These are phyloP conservation scores for Ptyas mucosa DNA, from an alignment of 2,113 vertebrate genomes.

Conservation along the genomic window DNA sequence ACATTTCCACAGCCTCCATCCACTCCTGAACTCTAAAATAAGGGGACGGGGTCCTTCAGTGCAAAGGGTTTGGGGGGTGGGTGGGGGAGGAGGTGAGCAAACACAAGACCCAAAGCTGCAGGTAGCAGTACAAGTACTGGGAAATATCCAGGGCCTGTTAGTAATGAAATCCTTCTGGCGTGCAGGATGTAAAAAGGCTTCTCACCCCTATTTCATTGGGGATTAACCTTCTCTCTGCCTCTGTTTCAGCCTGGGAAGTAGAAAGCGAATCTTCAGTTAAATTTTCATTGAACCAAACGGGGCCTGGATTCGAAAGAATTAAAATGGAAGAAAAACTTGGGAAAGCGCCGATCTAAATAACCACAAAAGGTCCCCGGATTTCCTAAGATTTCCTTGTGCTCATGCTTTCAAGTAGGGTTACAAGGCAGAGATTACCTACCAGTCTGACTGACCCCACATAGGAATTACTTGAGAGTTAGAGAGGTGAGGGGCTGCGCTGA, in stretches of 20 bases:
- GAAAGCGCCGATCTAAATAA: not conserved
- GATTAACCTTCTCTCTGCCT: slow-evolving; percentile 8
- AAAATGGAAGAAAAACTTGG: not conserved
- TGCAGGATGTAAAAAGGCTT: slow-evolving; percentile 6
- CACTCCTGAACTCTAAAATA: slow-evolving; percentile 1
- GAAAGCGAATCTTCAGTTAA: not conserved
- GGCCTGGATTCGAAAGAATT: not conserved
- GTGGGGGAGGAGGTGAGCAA: not conserved
- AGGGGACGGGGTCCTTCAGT: slow-evolving; percentile 19
- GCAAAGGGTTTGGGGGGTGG: slow-evolving; percentile 6
- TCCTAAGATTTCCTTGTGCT: not conserved
- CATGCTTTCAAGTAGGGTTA: not conserved
- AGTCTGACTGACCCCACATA: not conserved
- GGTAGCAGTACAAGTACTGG: not conserved
- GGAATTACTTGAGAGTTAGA: not conserved
- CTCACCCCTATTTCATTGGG: not conserved
- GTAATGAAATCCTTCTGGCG: slow-evolving; percentile 13
- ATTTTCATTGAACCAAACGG: not conserved
- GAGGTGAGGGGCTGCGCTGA: not conserved
- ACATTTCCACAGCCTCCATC: not conserved
- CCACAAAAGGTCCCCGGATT: not conserved
- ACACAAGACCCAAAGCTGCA: slow-evolving; percentile 5
- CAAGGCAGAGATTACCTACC: not conserved
- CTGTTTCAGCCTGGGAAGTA: not conserved
- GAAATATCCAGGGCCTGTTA: slow-evolving; percentile 8